Evolutionary conservation across 2,888 invertebrate genomes (phyloP), one percentile per base, ranked within the genome.

Genomic region (Sialis fuliginosa): DNA sequence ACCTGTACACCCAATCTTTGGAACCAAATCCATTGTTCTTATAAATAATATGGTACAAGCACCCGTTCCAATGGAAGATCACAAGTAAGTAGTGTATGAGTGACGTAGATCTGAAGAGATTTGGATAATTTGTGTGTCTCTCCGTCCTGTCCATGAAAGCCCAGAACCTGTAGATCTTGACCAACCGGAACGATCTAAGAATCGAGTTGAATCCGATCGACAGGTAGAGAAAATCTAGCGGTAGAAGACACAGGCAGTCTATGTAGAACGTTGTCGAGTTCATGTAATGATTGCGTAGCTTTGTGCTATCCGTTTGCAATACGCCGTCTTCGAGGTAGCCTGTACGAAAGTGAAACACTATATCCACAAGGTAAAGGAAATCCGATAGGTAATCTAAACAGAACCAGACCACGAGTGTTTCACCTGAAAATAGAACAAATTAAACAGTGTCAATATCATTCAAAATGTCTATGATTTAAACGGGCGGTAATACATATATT

Each of bases 41-140:
- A 75, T 88, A 83, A 65, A 93, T 89, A 66, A 96, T 85, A 75
- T 93, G 90, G 74, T 92, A 95, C 68, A 97, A 77, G 73, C 96
- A 97, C 63, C 95, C 95, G 70, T 97, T 97, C 96, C 96, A 97
- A 76, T 97, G 97, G 73, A 96, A 96, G 69, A 96, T 90, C 71
- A 93, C 93, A 71, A 95, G 75, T 63, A 95, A 79, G 75, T 93
- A 93, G 75, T 95, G 93, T 69, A 90, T 86, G 66, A 90, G 76
- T 68, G 88, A 87, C 59, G 85, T 83, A 59, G 89, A 88, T 62
- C 85, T 81, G 74, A 92, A 92, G 61, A 95, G 76, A 72, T 97
- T 97, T 54, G 96, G 96, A 73, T 95, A 97, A 74, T 96, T 97
- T 58, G 96, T 96, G 65, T 97, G 96, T 53, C 96, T 78, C 68